phyloP scores from a whole-genome alignment of 2,888 invertebrate genomes.

The Ephialtes manifestator region DNA sequence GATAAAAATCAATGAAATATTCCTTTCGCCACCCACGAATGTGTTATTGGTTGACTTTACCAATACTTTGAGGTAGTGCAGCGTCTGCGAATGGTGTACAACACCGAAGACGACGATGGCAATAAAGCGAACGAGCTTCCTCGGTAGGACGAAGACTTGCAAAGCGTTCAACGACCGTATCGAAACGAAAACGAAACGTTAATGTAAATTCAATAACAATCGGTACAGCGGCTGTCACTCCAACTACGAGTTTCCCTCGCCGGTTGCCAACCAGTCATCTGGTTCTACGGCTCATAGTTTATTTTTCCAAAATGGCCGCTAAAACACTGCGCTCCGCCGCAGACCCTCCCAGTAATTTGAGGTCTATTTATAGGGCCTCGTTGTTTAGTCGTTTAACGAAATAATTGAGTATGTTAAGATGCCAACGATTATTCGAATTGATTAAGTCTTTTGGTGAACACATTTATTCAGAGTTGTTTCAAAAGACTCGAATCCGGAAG shows the following conservation, averaged over 20 bases:
- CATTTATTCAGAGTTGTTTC: neutral
- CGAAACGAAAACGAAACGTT: slow-evolving; percentile 81
- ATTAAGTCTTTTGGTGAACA: slow-evolving; percentile 51
- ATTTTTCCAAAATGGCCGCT: slow-evolving; percentile 85
- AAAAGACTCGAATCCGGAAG: slow-evolving; percentile 1
- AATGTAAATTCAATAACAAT: slow-evolving; percentile 85
- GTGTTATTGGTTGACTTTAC: slow-evolving; percentile 27
- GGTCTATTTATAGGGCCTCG: slow-evolving; percentile 81
- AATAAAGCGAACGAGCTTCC: slow-evolving; percentile 63
- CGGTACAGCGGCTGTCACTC: slow-evolving; percentile 84
- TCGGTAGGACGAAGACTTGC: slow-evolving; percentile 54
- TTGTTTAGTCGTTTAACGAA: slow-evolving; percentile 73
- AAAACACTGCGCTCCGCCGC: slow-evolving; percentile 79
- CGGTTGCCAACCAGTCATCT: slow-evolving; percentile 81
- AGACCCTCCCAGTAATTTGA: slow-evolving; percentile 79
- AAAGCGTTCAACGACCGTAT: slow-evolving; percentile 83
- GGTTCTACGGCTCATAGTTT: slow-evolving; percentile 82
- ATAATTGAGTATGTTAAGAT: slow-evolving; percentile 69
- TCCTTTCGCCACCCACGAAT: slow-evolving; percentile 46
- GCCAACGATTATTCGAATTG: slow-evolving; percentile 57
- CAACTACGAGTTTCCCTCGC: slow-evolving; percentile 79
- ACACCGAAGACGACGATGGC: slow-evolving; percentile 47
- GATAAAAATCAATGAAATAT: neutral
- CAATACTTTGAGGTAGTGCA: slow-evolving; percentile 24
- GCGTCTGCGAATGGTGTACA: slow-evolving; percentile 17